Conservation (phyloP, 2,113 vertebrate species). For the Tapirus terrestris region DNA sequence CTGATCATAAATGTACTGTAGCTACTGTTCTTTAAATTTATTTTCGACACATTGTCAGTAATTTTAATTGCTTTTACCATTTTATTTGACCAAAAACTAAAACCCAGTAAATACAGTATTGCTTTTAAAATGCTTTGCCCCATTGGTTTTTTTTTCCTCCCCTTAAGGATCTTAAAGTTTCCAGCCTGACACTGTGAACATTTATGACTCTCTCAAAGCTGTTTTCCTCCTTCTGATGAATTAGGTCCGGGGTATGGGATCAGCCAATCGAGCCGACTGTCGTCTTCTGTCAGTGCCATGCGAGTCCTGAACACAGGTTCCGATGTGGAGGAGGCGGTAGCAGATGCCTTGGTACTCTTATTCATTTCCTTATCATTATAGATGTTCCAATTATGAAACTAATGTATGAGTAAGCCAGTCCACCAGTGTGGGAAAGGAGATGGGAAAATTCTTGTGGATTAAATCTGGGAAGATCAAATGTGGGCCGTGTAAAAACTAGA, state of each 20-base stretch:
- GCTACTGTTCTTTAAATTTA: conserved; percentile 53
- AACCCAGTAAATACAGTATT: conserved; percentile 59
- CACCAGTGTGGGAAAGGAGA: neutral
- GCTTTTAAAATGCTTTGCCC: conserved; percentile 83
- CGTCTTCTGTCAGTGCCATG: conserved; percentile 98
- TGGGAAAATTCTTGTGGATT: neutral
- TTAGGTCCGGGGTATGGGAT: conserved; percentile 93
- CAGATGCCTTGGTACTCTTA: conserved; percentile 95
- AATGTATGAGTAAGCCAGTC: neutral
- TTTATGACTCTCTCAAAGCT: neutral
- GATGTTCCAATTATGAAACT: neutral
- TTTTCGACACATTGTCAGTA: conserved; percentile 26
- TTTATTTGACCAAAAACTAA: conserved; percentile 58
- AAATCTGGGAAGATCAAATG: neutral
- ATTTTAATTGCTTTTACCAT: conserved; percentile 52
- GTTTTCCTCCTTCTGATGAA: conserved; percentile 63
- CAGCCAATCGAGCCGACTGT: conserved; percentile 94
- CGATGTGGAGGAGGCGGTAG: conserved; percentile 97
- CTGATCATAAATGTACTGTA: conserved; percentile 25
- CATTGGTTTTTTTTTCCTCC: conserved; percentile 76
- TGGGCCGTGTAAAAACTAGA: neutral
- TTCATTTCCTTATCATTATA: neutral
- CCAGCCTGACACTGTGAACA: neutral
- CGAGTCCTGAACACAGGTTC: conserved; percentile 96
- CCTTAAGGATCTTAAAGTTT: conserved; percentile 10